Percentiles rank a stretch among this genome's conserved stretches.
These are phyloP conservation scores for Adineta ricciae DNA, from an alignment of 2,888 invertebrate species.

Conservation along the genomic window DNA sequence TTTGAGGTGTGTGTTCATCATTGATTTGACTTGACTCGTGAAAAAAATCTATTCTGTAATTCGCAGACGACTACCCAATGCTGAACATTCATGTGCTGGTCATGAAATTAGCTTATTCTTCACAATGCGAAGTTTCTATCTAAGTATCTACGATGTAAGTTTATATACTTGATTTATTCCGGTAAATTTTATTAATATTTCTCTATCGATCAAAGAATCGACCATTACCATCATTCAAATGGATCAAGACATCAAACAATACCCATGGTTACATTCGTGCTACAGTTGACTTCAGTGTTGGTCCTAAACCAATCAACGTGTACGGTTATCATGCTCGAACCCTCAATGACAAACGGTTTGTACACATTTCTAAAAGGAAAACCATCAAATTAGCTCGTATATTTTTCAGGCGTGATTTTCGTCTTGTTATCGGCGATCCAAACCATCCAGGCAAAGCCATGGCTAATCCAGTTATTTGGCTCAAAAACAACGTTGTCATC, in stretches of 20 bases:
- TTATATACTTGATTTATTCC: neutral
- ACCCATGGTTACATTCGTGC: conserved; percentile 32
- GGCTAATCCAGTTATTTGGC: conserved; percentile 40
- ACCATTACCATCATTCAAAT: conserved; percentile 23
- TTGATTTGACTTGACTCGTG: neutral
- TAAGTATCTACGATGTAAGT: conserved; percentile 30
- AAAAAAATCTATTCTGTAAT: neutral
- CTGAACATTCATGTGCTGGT: conserved; percentile 34
- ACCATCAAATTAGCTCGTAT: neutral
- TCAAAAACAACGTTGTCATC: conserved; percentile 32
- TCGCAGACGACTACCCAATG: conserved; percentile 26
- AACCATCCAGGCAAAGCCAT: conserved; percentile 38
- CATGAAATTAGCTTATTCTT: conserved; percentile 33
- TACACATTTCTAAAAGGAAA: neutral
- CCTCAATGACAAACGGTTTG: conserved; percentile 28
- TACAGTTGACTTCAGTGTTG: conserved; percentile 23
- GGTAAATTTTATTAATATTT: neutral
- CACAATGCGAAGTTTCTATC: conserved; percentile 28
- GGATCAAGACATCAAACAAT: conserved; percentile 23
- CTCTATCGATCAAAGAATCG: conserved; percentile 18
- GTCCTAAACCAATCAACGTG: conserved; percentile 26
- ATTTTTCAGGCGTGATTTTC: conserved; percentile 40
- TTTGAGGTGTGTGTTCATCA: neutral
- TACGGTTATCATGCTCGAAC: conserved; percentile 30
- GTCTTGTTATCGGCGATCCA: conserved; percentile 39